Evolutionary conservation across 1,140 invertebrate genomes (phyloP).

Genomic region (Camponotus pennsylvanicus): DNA sequence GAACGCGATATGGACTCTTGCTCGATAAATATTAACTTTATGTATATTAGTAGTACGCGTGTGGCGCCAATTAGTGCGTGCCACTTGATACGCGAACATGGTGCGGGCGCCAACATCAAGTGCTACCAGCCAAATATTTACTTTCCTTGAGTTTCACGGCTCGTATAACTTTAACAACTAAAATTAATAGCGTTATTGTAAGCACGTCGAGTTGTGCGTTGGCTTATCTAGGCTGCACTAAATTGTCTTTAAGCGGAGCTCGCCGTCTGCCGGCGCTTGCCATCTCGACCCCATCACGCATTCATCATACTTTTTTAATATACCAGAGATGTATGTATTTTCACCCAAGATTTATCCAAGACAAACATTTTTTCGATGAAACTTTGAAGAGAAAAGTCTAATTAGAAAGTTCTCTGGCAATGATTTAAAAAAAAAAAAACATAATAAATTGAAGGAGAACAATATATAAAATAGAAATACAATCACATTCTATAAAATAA

Average conservation of each 20-base stretch:
- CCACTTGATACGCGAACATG: constrained; percentile 60
- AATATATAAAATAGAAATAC: background rate
- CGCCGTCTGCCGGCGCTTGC: background rate
- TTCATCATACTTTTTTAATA: constrained; percentile 1
- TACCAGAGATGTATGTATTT: background rate
- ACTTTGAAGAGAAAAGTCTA: background rate
- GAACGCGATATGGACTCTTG: constrained; percentile 42
- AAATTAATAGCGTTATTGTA: constrained; percentile 64
- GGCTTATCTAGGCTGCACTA: constrained; percentile 52
- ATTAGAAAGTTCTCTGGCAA: background rate
- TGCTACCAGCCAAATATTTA: constrained; percentile 63
- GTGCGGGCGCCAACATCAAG: constrained; percentile 61
- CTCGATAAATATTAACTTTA: constrained; percentile 64
- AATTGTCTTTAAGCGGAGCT: constrained; percentile 40
- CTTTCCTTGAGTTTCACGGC: constrained; percentile 61
- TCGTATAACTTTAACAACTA: constrained; percentile 62
- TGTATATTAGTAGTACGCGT: constrained; percentile 60
- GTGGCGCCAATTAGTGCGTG: constrained; percentile 62
- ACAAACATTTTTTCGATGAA: background rate
- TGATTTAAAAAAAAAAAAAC: background rate
- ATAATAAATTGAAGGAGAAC: no score
- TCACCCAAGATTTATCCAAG: background rate
- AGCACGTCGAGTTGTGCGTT: constrained; percentile 54
- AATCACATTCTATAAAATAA: background rate
- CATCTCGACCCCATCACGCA: background rate